Evolutionary conservation across 2,888 invertebrate species (phyloP).

Genomic region (Lepidochitona cinerea): DNA sequence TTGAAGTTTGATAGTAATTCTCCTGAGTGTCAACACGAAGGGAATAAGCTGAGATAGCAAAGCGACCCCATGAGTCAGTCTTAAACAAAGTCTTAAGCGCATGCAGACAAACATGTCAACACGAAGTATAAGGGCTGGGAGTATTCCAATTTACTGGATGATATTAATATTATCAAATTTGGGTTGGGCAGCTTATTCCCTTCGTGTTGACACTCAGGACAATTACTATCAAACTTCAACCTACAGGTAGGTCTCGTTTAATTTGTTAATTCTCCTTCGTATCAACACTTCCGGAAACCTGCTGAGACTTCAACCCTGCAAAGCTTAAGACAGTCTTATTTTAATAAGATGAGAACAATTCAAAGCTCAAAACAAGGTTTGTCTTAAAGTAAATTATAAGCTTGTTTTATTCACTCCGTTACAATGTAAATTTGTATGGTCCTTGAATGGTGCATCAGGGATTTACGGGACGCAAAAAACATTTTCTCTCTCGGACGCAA

Average conservation of each 20-base stretch:
- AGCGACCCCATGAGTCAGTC: not conserved
- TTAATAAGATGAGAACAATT: too few species aligned
- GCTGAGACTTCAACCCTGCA: not conserved
- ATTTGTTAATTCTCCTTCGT: not conserved
- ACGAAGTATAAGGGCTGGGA: not conserved
- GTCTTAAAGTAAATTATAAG: too few species aligned
- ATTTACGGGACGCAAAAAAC: too few species aligned
- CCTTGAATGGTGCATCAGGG: too few species aligned
- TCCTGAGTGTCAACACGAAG: conserved; percentile 1
- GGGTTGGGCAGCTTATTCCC: not conserved
- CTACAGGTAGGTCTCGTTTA: conserved; percentile 2
- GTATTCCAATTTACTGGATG: not conserved
- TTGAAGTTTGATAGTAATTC: not conserved
- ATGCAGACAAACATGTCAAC: not conserved
- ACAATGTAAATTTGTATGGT: too few species aligned
- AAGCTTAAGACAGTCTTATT: not conserved
- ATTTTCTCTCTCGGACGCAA: too few species aligned
- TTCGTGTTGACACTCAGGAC: conserved; percentile 2
- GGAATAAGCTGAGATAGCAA: conserved; percentile 3
- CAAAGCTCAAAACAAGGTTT: too few species aligned
- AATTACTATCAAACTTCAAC: not conserved
- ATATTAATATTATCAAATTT: not conserved
- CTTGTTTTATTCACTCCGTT: too few species aligned
- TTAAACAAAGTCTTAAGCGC: not conserved
- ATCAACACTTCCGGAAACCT: not conserved